Conservation (phyloP, 2,797 vertebrate genomes). For the Falco columbarius region DNA sequence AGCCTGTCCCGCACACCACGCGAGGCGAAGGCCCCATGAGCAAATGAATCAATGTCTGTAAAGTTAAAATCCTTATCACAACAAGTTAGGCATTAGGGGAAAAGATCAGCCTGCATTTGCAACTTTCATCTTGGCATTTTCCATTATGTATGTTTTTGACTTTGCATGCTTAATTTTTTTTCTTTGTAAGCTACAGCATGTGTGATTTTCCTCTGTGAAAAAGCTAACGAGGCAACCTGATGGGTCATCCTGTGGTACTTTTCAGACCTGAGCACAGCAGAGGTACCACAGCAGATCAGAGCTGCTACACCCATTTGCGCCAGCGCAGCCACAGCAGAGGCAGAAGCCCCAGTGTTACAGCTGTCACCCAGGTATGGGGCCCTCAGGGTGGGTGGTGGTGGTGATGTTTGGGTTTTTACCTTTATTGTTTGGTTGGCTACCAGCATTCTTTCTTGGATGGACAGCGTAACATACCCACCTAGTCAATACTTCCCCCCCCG, state of each 20-base stretch:
- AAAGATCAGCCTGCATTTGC: neutral
- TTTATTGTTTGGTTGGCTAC: neutral
- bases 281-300: neutral
- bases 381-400: rapidly evolving
- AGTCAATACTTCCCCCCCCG: neutral
- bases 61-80: neutral
- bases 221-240: neutral
- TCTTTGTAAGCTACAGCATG: neutral
- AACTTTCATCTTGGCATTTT: neutral
- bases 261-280: neutral
- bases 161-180: neutral
- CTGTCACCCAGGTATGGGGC: neutral
- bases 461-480: neutral
- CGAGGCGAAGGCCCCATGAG: neutral
- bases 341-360: neutral
- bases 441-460: neutral
- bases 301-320: neutral
- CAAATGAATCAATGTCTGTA: neutral
- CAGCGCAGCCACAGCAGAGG: neutral
- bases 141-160: neutral
- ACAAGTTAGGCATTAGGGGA: neutral
- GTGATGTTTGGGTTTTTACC: neutral
- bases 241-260: neutral
- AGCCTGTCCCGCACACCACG: neutral
- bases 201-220: neutral